A percentile compares a stretch with the other conserved stretches of the same genome.
Conservation (phyloP, 2,888 invertebrate genomes). For the Chamaedrilus cognettii region DNA sequence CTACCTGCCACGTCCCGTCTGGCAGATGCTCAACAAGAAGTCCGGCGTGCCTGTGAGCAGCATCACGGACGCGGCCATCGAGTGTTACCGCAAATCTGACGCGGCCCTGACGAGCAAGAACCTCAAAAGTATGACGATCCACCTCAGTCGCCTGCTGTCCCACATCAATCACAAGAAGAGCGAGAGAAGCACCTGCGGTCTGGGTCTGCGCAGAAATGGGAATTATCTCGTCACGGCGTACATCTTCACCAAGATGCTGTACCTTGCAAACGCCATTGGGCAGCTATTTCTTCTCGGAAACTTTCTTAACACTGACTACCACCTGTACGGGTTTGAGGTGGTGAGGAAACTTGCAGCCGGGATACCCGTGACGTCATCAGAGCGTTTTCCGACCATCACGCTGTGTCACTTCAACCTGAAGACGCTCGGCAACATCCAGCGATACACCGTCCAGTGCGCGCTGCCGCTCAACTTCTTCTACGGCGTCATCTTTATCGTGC, state of each 20-base stretch:
- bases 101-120: conserved; percentile 24
- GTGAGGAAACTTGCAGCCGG: conserved; percentile 26
- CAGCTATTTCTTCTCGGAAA: conserved; percentile 62
- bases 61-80: conserved; percentile 30
- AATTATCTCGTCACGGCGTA: conserved; percentile 61
- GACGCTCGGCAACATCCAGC: conserved; percentile 30
- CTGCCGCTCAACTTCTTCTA: conserved; percentile 37
- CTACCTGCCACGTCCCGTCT: conserved; percentile 60
- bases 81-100: conserved; percentile 22
- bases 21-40: conserved; percentile 57
- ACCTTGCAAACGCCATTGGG: conserved; percentile 59
- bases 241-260: conserved; percentile 59
- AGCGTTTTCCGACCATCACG: conserved; percentile 38
- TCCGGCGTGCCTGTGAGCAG: conserved; percentile 34
- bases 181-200: too few relatives aligned
- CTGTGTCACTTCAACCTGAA: conserved; percentile 38
- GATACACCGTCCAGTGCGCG: conserved; percentile 37
- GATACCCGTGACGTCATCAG: conserved; percentile 29
- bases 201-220: too few relatives aligned
- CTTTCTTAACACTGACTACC: conserved; percentile 58
- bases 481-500: conserved; percentile 33
- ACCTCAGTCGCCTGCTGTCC: conserved; percentile 60
- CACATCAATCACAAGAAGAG: too few relatives aligned
- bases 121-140: conserved; percentile 41
- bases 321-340: conserved; percentile 38